These are phyloP conservation scores for Hyalella azteca DNA, from an alignment of 2,888 invertebrate genomes.

Conservation along the genomic window DNA sequence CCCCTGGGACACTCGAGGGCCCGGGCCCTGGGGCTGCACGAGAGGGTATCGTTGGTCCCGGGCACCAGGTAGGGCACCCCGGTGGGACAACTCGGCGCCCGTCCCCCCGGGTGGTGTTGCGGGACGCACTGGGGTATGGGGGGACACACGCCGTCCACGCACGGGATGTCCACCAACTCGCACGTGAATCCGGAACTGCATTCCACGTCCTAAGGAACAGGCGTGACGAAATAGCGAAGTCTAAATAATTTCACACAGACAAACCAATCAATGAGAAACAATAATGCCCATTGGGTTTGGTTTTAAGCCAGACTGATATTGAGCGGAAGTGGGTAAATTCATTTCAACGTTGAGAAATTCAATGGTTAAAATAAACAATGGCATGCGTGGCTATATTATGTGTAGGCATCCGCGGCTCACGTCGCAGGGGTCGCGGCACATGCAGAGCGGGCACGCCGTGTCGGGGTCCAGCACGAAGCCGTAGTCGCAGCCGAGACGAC, in stretches of 20 bases:
- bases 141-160: conserved; percentile 83
- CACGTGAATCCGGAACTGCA: conserved; percentile 73
- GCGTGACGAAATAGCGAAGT: too few relatives aligned
- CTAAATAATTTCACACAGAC: too few relatives aligned
- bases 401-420: conserved; percentile 66
- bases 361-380: too few relatives aligned
- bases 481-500: conserved; percentile 83
- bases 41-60: conserved; percentile 60
- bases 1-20: conserved; percentile 61
- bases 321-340: too few relatives aligned
- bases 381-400: too few relatives aligned
- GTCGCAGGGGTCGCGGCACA: conserved; percentile 81
- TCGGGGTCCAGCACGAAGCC: conserved; percentile 76
- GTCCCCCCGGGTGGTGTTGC: conserved; percentile 51
- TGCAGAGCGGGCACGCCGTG: conserved; percentile 78
- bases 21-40: conserved; percentile 60
- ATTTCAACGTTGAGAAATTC: too few relatives aligned
- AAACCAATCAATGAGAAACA: too few relatives aligned
- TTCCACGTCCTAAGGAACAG: conserved; percentile 65
- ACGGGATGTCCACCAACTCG: conserved; percentile 82
- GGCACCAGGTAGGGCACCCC: conserved; percentile 60
- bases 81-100: conserved; percentile 59
- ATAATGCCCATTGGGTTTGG: too few relatives aligned
- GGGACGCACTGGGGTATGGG: conserved; percentile 80
- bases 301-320: too few relatives aligned